Evolutionary conservation across 2,113 vertebrate genomes (phyloP).

Genomic region (Apistogramma diplotaenia): DNA sequence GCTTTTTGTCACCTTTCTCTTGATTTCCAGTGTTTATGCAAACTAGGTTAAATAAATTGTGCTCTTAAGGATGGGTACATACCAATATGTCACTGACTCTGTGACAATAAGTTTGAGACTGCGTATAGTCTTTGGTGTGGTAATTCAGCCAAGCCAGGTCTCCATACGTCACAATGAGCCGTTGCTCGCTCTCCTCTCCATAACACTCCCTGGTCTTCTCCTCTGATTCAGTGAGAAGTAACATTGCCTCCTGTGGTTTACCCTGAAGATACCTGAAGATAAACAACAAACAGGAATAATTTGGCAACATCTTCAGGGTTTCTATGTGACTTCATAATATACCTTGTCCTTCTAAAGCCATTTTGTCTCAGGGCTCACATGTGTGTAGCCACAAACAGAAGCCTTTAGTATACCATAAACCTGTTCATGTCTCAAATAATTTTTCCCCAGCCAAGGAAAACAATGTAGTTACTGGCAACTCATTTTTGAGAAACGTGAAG

Average conservation of each 20-base stretch:
- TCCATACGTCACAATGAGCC: constrained; percentile 14
- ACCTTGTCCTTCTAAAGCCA: no score
- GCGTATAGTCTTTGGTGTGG: neutral
- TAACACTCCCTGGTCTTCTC: neutral
- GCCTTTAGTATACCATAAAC: no score
- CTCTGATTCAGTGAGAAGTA: neutral
- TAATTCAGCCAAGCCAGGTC: constrained; percentile 29
- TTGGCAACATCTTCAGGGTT: neutral
- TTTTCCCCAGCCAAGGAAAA: no score
- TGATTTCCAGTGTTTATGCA: neutral
- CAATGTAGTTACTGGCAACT: no score
- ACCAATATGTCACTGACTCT: constrained; percentile 3
- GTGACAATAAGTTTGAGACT: constrained; percentile 1
- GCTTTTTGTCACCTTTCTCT: accelerated
- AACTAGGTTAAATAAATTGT: neutral
- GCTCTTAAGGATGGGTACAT: neutral
- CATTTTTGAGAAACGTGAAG: no score
- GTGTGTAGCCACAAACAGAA: no score
- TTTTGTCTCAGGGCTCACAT: no score
- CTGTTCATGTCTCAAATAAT: no score
- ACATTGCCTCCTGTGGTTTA: neutral
- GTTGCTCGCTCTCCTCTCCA: accelerated
- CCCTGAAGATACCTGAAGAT: neutral
- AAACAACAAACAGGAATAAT: neutral
- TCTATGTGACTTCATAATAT: neutral